A percentile compares a stretch with the other conserved stretches of the same genome.
phyloP scores from a whole-genome alignment of 2,113 vertebrate species.

The Columba janthina region DNA sequence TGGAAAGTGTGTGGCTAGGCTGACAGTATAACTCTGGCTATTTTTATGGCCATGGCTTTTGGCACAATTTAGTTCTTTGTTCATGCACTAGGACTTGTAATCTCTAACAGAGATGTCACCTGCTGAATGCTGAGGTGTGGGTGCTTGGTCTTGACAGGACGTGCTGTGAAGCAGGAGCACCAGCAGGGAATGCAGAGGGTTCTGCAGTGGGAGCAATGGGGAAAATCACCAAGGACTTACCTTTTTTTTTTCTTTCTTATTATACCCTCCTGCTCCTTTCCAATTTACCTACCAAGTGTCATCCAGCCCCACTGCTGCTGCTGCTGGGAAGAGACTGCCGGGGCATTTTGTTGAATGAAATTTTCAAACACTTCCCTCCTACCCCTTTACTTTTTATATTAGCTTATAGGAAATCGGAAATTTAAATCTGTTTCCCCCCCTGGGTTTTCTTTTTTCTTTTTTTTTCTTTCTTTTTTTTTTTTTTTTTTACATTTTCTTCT shows the following conservation, averaged over 20 bases:
- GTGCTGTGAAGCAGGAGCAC: fast-evolving
- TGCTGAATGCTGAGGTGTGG: background rate
- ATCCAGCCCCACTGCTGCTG: background rate
- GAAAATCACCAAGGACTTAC: background rate
- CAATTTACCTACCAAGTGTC: background rate
- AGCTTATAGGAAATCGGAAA: background rate
- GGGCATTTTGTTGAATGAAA: background rate
- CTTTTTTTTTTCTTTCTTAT: no score
- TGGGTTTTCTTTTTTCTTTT: background rate
- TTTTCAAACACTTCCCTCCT: background rate
- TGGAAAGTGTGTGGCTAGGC: fast-evolving
- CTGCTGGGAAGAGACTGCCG: background rate
- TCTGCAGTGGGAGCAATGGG: fast-evolving
- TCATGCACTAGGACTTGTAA: background rate
- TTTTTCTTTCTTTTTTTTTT: background rate
- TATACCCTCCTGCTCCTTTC: no score
- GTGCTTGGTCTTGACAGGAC: background rate
- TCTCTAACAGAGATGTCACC: no score
- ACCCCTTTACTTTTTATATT: background rate
- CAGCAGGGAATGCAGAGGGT: fast-evolving
- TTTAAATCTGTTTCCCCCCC: background rate
- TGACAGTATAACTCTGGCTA: background rate
- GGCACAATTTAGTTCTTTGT: background rate
- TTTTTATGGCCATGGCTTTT: background rate
- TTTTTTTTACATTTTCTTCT: fast-evolving